Base-by-base conservation (phyloP, 2,113 vertebrate species). In the Xyliphius kryptos region DNA sequence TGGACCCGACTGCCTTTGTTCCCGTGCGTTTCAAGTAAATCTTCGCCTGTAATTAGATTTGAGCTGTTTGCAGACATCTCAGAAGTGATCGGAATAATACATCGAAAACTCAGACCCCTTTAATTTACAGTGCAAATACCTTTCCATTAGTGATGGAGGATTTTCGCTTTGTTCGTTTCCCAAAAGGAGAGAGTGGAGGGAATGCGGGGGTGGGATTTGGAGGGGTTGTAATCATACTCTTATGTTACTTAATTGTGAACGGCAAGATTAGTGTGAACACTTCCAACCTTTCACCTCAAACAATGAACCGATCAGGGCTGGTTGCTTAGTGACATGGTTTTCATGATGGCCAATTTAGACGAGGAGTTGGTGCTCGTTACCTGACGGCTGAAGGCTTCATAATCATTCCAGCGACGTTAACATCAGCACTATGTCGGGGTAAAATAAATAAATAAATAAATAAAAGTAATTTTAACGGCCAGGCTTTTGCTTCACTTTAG, bases 281-380 rank as follows among this genome's bases (percentile, higher is more conserved):
- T 88, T 91, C 89, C 91, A 90, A 92, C 91, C 92, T 91, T 89
- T 92, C 91, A 91, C 90, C 91, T 58, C 37, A 64, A 80, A 94
- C 91, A 95, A 95, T 93, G 86, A 84, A 84, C 77, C 85, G 85
- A 89, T 93, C 91, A 86, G 88, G 91, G 89, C 88, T 83, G 79
- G 90, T 94, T 91, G 88, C 90, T 82, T 80, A 85, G 91, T 86
- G 87, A 88, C 80, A 85, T 77, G 77, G 79, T 79, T 82, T 82
- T 83, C 81, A 83, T 74, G 13, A 74, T 68, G 46, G 72, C 75
- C 79, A 74, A 67, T 81, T 62, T 78, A 72, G 67, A n/a, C n/a
- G n/a, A n/a, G n/a, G n/a, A n/a, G n/a, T n/a, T n/a, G n/a, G n/a
- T n/a, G n/a, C n/a, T n/a, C n/a, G n/a, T n/a, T n/a, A n/a, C n/a